phyloP scores from a whole-genome alignment of 2,888 invertebrate species.

The Agrotis exclamationis region DNA sequence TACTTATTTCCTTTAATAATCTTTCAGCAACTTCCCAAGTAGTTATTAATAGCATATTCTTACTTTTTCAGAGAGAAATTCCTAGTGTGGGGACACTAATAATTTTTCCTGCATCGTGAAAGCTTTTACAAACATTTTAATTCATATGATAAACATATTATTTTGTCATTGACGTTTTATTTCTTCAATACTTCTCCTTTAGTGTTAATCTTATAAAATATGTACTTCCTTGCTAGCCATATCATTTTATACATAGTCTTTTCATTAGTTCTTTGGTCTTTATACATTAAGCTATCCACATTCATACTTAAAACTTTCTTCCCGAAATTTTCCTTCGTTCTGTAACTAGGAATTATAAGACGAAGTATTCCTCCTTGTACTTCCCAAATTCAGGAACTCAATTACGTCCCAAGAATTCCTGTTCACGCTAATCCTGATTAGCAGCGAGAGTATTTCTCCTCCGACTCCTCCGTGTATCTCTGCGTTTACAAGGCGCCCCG shows the following conservation, averaged over 20 bases:
- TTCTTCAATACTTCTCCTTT: not conserved
- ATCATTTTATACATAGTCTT: too few species aligned
- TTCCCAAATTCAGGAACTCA: constrained; percentile 15
- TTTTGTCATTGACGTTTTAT: not conserved
- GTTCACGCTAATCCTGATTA: constrained; percentile 40
- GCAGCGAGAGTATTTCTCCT: constrained; percentile 13
- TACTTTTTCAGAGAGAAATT: too few species aligned
- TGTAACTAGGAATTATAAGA: not conserved
- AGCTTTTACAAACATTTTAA: too few species aligned
- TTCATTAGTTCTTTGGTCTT: not conserved
- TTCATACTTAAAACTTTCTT: not conserved
- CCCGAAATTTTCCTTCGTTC: not conserved
- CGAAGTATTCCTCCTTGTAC: not conserved
- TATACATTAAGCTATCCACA: too few species aligned
- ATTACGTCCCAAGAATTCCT: constrained; percentile 27
- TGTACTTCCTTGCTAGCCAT: not conserved
- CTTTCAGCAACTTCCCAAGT: too few species aligned
- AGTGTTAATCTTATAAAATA: not conserved
- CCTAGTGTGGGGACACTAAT: too few species aligned
- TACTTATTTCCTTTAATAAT: not conserved
- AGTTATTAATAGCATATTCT: too few species aligned
- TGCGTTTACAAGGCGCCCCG: constrained; percentile 21
- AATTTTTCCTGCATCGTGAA: too few species aligned
- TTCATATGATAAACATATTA: not conserved
- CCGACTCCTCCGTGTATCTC: not conserved